Percentiles rank a stretch among this genome's conserved stretches.
These are phyloP conservation scores for Bellardia pandia DNA, from an alignment of 2,888 invertebrate species.

Conservation along the genomic window DNA sequence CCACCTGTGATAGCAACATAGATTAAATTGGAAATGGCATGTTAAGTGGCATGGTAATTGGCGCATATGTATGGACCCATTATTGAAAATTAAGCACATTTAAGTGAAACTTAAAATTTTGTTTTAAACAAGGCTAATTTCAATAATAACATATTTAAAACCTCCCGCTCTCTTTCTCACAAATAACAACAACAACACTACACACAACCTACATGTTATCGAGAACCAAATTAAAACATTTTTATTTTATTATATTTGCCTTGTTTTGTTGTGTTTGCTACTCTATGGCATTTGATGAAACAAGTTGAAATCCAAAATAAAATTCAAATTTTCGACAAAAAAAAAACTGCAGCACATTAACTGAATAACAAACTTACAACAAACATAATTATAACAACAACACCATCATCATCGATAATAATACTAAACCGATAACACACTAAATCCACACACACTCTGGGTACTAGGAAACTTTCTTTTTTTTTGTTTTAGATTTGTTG, in stretches of 20 bases:
- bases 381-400: background rate
- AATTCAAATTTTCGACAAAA: background rate
- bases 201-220: background rate
- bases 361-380: constrained; percentile 17
- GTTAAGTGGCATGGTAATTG: too few species aligned
- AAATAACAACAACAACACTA: constrained; percentile 5
- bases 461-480: constrained; percentile 67
- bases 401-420: constrained; percentile 23
- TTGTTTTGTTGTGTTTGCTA: too few species aligned
- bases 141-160: background rate
- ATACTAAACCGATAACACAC: constrained; percentile 10
- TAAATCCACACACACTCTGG: background rate
- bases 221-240: background rate
- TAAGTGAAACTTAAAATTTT: too few species aligned
- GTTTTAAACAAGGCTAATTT: background rate
- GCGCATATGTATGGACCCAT: too few species aligned
- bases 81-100: too few species aligned
- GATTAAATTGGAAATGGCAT: too few species aligned
- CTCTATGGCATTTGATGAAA: too few species aligned
- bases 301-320: background rate
- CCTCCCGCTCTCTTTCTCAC: background rate
- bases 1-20: too few species aligned
- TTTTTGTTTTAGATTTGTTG: constrained; percentile 31
- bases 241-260: background rate
- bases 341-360: constrained; percentile 7